A percentile compares a stretch with the other conserved stretches of the same genome.
phyloP scores from a whole-genome alignment of 2,797 vertebrate species.

The Ptychadena robeensis region DNA sequence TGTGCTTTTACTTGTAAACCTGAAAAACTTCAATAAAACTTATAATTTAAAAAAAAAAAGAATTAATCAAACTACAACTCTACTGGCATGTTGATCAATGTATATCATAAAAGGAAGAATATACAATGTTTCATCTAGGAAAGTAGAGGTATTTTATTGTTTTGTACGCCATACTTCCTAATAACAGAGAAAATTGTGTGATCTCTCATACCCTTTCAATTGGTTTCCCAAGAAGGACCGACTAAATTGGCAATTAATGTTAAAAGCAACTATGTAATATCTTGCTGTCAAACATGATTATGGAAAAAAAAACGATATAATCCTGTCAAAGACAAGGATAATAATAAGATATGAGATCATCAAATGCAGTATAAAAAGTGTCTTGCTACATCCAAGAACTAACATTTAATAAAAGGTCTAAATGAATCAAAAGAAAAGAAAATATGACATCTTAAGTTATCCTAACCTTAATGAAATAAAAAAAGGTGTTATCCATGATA shows the following conservation, averaged over 20 bases:
- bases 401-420: not conserved
- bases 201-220: not conserved
- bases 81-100: too few species aligned
- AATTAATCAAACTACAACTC: too few species aligned
- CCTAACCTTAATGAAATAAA: too few species aligned
- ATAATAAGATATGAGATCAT: not conserved
- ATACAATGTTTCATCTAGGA: not conserved
- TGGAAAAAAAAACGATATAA: not conserved
- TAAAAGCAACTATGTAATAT: not conserved
- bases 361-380: not conserved
- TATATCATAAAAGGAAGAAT: not conserved
- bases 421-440: not conserved
- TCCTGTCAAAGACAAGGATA: not conserved
- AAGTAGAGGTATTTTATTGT: not conserved
- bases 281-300: slow-evolving; percentile 19
- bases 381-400: not conserved
- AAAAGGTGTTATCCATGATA: not conserved
- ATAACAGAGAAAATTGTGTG: not conserved
- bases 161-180: not conserved
- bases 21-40: too few species aligned
- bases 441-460: not conserved
- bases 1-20: too few species aligned
- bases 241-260: slow-evolving; percentile 18
- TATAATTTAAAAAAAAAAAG: too few species aligned
- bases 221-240: not conserved